Conservation (phyloP, 2,888 invertebrate genomes). For the Mamestra brassicae region DNA sequence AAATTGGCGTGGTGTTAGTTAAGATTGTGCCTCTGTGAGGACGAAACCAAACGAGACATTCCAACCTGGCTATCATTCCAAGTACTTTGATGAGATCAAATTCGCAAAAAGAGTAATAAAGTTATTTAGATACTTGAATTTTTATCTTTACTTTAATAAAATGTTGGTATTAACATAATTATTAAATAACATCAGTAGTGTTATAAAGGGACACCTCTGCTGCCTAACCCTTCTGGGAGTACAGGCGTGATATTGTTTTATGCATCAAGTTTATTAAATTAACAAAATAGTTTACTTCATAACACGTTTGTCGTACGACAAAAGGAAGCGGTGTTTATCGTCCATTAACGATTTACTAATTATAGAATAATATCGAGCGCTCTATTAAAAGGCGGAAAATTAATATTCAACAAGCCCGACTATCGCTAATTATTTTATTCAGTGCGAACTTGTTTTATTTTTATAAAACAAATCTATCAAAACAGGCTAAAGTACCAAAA, state of each 20-base stretch:
- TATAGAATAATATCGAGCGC: slow-evolving; percentile 7
- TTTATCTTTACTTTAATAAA: slow-evolving; percentile 21
- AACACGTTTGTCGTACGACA: background rate
- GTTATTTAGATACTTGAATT: slow-evolving; percentile 40
- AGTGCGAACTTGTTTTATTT: background rate
- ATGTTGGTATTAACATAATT: slow-evolving; percentile 16
- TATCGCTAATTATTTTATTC: background rate
- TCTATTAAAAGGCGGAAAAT: slow-evolving; percentile 2
- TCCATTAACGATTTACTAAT: background rate
- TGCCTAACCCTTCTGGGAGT: background rate
- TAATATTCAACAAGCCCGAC: slow-evolving; percentile 17
- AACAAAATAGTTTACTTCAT: background rate
- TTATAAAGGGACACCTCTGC: background rate
- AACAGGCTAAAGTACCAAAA: background rate
- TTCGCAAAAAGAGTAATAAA: slow-evolving; percentile 61
- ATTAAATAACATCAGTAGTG: background rate
- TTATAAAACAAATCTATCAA: background rate
- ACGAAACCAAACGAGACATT: slow-evolving; percentile 58
- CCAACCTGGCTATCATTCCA: slow-evolving; percentile 60
- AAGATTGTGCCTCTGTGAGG: slow-evolving; percentile 35
- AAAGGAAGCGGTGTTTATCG: background rate
- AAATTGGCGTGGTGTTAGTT: slow-evolving; percentile 8
- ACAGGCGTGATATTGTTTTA: background rate
- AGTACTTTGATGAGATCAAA: slow-evolving; percentile 61
- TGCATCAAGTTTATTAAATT: background rate